Base-by-base conservation (phyloP, 2,888 invertebrate species). In the Pantelozetes paolii region DNA sequence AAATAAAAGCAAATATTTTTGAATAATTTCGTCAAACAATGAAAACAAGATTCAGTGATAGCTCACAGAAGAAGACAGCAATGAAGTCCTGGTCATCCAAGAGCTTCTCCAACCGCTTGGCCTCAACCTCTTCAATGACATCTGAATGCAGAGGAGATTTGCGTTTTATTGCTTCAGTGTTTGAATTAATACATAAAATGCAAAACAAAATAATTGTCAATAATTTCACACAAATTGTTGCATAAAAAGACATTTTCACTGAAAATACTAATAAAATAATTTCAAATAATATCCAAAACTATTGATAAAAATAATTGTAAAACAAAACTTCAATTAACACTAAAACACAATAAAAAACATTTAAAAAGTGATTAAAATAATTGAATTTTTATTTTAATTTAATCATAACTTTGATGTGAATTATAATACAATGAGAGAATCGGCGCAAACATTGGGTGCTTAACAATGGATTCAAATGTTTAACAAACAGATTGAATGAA, bases 61-160 rank as follows among this genome's bases (percentile, higher is more conserved):
- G 92, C 93, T 93, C 90, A 94, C 93, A 94, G 92, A 93, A 94
- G 86, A 90, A 93, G 85, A 93, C 93, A 83, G 93, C 93, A 84
- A 94, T 92, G 87, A 90, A 92, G 86, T 92, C 92, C 88, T 92
- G 92, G 81, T 92, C 91, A 84, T 89, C 88, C 83, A 94, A 88
- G 81, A 92, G 87, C 83, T 90, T 88, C 83, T 92, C 93, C 85
- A 93, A 88, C 85, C 92, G 91, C 85, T 92, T 93, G 83, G 91
- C 89, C 84, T 90, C 91, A 86, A 93, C 92, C 86, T 93, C 92
- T 85, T 93, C 92, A 86, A 93, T 93, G 64, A 85, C 80, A 79
- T 82, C 83, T 80, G 74, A 74, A 57, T 71, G 74, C 18, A 74
- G 57, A 26, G 74, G 64, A 30, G 71, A 70, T 26, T 71, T 72